phyloP scores from a whole-genome alignment of 2,113 vertebrate genomes.

The Columbina picui region DNA sequence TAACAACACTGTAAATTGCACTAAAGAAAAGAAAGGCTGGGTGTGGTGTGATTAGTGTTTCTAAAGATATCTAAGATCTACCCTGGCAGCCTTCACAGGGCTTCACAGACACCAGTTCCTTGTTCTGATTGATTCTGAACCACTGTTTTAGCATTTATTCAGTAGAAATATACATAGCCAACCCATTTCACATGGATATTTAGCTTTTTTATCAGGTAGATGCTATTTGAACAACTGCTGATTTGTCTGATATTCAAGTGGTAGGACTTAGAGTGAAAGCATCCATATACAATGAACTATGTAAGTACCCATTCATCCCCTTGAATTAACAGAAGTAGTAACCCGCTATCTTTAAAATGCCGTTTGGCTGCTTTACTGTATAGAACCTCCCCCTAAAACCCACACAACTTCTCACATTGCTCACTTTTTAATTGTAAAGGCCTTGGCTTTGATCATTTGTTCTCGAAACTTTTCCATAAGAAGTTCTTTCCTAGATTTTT shows the following conservation, averaged over 20 bases:
- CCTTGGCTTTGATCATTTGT: constrained; percentile 89
- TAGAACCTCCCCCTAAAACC: neutral
- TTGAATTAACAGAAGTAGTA: neutral
- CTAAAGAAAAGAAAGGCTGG: neutral
- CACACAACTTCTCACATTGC: neutral
- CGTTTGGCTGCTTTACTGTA: neutral
- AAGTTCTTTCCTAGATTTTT: constrained; percentile 89
- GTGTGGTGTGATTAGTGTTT: neutral
- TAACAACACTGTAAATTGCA: neutral
- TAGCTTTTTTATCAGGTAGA: neutral
- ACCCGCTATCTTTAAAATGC: neutral
- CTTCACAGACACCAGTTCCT: neutral
- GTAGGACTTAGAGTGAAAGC: neutral
- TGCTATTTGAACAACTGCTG: neutral
- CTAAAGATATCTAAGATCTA: neutral
- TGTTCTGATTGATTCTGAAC: neutral
- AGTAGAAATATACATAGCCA: neutral
- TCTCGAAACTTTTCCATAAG: constrained; percentile 90
- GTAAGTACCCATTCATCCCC: neutral
- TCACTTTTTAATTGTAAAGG: constrained; percentile 88
- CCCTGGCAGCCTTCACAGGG: neutral
- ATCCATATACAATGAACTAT: neutral
- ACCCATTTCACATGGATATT: neutral
- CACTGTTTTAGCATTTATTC: neutral
- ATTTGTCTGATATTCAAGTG: neutral